These are phyloP conservation scores for Pangasius djambal DNA, from an alignment of 2,797 vertebrate genomes.

Conservation along the genomic window DNA sequence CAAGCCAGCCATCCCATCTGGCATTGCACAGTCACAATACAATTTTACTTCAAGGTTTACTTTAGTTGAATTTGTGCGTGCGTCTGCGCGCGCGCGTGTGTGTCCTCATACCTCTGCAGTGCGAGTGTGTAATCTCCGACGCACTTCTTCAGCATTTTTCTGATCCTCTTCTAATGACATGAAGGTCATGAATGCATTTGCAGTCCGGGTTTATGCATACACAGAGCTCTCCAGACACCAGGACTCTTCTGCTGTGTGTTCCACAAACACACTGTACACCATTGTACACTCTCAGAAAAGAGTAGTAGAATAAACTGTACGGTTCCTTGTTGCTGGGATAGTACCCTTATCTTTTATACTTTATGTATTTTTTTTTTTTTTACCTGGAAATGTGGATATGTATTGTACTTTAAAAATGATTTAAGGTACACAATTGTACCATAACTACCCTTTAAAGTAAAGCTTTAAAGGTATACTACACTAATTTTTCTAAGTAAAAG, in stretches of 20 bases:
- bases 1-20: neutral
- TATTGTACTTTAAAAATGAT: neutral
- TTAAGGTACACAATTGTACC: neutral
- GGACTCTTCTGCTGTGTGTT: neutral
- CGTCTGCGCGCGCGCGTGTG: neutral
- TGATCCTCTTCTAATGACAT: constrained; percentile 12
- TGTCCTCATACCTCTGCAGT: constrained; percentile 20
- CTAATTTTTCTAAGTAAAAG: neutral
- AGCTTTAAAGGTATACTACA: neutral
- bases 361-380: neutral
- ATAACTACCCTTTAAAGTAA: neutral
- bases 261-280: neutral
- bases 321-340: neutral
- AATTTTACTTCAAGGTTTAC: neutral
- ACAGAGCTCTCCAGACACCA: neutral
- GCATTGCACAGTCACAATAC: neutral
- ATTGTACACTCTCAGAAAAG: neutral
- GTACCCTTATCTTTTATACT: neutral
- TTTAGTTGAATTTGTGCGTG: neutral
- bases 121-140: constrained; percentile 32
- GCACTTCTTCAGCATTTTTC: constrained; percentile 29
- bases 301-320: neutral
- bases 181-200: neutral
- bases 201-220: neutral
- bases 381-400: neutral